Evolutionary conservation across 2,888 invertebrate genomes (phyloP), one percentile per base, ranked within the genome.

Genomic region (Aricia artaxerxes): DNA sequence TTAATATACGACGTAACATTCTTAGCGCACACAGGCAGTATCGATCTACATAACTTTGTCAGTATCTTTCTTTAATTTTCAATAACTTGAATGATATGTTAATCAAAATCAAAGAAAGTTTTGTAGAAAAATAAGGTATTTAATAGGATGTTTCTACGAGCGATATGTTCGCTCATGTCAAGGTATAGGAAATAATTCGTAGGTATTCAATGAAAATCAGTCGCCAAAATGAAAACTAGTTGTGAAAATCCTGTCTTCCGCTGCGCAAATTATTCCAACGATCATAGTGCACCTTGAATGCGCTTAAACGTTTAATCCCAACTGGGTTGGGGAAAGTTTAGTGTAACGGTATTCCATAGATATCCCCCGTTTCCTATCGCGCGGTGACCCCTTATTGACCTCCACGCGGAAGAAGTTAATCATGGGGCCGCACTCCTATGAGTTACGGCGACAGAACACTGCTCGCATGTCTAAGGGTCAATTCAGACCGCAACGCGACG

Each of bases 401-500:
- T 88, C 85, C 85, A 88, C 88, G 86, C 92, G 93, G 93, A 93
- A 93, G 92, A 89, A 88, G 90, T 91, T 91, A 92, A 92, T 93
- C 91, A 91, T 85, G 87, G 85, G 84, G 84, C 82, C 86, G 86
- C 86, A 84, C 83, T 83, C 81, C 85, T 86, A 84, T 86, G 85
- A 87, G 82, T 86, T 88, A 89, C 85, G 84, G 84, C 82, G 85
- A 86, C 85, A 86, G 81, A 78, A 84, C 82, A 81, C 80, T 80
- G 80, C 82, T 83, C 81, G 82, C 81, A 80, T 80, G 78, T 77
- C 78, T 49, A 49, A 49, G 49, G 24, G 24, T 24, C 24, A 24
- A 24, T 24, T 24, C 24, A 24, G 24, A 24, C 24, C 24, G 24
- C 24, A 24, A 24, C 24, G 24, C 24, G 24, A 24, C 24, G 24